Percentiles rank a stretch among this genome's conserved stretches.
Evolutionary conservation across 2,113 vertebrate genomes (phyloP).

Genomic region (Capra hircus): DNA sequence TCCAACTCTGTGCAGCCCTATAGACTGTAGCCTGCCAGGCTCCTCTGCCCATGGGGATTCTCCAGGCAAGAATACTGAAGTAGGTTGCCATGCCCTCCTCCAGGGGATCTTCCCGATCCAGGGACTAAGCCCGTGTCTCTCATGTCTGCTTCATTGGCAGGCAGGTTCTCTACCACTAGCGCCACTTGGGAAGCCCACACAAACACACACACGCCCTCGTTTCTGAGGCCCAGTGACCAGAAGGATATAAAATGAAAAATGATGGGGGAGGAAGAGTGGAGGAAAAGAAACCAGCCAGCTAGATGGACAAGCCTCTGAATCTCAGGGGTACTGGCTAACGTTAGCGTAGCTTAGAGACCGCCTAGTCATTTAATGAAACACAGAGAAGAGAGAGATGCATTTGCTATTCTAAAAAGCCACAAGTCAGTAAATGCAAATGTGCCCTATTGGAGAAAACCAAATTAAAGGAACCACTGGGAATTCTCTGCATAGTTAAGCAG

Average conservation of each 20-base stretch:
- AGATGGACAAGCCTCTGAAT: background rate
- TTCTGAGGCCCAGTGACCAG: background rate
- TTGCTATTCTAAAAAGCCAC: slow-evolving; percentile 61
- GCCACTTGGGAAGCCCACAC: background rate
- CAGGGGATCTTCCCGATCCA: background rate
- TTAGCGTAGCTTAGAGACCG: background rate
- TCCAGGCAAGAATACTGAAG: background rate
- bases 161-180: background rate
- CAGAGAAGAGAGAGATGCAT: slow-evolving; percentile 21
- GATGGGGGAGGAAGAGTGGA: background rate
- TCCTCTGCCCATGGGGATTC: background rate
- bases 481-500: slow-evolving; percentile 64
- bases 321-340: slow-evolving; percentile 20
- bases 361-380: slow-evolving; percentile 49
- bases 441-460: slow-evolving; percentile 64
- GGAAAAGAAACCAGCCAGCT: background rate
- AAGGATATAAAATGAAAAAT: slow-evolving; percentile 2
- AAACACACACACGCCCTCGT: background rate
- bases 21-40: background rate
- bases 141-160: background rate
- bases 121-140: background rate
- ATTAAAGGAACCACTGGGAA: slow-evolving; percentile 65
- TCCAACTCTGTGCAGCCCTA: background rate
- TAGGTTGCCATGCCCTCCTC: background rate
- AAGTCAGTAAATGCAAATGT: slow-evolving; percentile 71